Conservation (phyloP, 2,113 vertebrate species). For the Phoenicopterus ruber region DNA sequence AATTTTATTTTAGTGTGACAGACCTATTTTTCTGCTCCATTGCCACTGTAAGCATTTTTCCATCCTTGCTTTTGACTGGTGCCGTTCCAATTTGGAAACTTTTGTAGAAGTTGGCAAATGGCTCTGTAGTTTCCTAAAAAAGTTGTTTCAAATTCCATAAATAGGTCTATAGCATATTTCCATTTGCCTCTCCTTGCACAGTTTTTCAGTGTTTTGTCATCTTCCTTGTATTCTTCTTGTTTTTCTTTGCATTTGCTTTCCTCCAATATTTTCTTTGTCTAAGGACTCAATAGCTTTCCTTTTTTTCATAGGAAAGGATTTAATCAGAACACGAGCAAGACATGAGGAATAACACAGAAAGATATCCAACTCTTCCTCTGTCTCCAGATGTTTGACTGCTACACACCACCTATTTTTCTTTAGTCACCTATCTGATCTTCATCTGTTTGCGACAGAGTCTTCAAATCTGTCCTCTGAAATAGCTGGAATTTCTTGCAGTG, state of each 20-base stretch:
- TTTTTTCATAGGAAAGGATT: background rate
- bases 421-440: background rate
- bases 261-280: background rate
- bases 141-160: background rate
- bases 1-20: background rate
- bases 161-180: background rate
- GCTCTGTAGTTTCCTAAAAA: constrained; percentile 16
- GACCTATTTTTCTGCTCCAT: background rate
- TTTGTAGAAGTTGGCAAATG: background rate
- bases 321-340: background rate
- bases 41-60: constrained; percentile 26
- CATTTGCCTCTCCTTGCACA: background rate
- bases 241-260: background rate
- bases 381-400: background rate
- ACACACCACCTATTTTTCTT: background rate
- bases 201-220: background rate
- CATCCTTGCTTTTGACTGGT: background rate
- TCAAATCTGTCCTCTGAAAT: background rate
- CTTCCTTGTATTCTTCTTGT: background rate
- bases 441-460: background rate
- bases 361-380: background rate
- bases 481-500: background rate
- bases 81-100: constrained; percentile 21
- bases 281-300: background rate
- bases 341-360: background rate